Evolutionary conservation across 2,888 invertebrate species (phyloP).

Genomic region (Argyra leucocephala): DNA sequence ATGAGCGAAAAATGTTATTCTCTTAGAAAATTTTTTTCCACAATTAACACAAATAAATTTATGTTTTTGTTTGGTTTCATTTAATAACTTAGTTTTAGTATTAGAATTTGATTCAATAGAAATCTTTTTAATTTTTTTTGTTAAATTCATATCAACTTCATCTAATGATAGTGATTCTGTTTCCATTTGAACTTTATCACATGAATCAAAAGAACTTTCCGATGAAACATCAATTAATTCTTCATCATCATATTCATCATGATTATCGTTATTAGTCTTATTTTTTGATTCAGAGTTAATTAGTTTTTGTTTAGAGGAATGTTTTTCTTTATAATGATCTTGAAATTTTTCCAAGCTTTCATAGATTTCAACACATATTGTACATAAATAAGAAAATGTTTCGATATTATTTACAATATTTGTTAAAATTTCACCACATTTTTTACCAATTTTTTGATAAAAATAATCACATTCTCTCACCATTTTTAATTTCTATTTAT

Average conservation of each 20-base stretch:
- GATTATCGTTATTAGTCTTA: not conserved
- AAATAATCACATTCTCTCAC: not conserved
- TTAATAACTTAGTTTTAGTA: not conserved
- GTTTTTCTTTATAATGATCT: slow-evolving; percentile 2
- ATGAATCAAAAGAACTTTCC: not conserved
- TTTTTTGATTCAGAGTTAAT: not conserved
- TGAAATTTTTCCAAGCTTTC: not conserved
- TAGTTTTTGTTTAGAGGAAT: not conserved
- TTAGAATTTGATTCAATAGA: not conserved
- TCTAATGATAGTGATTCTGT: not conserved
- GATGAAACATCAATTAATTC: not conserved
- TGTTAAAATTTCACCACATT: slow-evolving; percentile 3
- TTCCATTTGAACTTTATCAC: not conserved
- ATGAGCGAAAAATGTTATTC: not conserved
- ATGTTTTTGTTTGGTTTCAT: not conserved
- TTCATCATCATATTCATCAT: slow-evolving; percentile 2
- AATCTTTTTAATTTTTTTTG: not conserved
- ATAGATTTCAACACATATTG: not conserved
- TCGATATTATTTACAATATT: not conserved
- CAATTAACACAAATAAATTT: not conserved
- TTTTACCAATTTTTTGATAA: slow-evolving; percentile 6
- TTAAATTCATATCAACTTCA: not conserved
- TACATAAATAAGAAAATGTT: slow-evolving; percentile 3
- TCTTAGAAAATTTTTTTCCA: not conserved
- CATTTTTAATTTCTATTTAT: not conserved